phyloP scores from a whole-genome alignment of 2,113 vertebrate species.

The Sisor rabdophorus region DNA sequence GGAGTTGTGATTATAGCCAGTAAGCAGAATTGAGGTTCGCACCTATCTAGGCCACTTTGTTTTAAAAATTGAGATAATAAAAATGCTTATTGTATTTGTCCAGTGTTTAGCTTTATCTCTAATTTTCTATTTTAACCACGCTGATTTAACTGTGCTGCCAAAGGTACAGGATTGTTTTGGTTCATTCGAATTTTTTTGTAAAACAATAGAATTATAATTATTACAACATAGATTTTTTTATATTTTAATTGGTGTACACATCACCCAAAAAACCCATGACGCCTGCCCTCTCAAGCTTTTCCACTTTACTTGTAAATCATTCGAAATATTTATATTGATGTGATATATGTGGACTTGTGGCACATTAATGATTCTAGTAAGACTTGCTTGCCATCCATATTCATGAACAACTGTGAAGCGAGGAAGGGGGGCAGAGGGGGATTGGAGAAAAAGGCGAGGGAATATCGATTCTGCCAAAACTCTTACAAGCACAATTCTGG shows the following conservation, averaged over 20 bases:
- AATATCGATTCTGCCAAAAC: constrained; percentile 59
- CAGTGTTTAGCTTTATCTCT: not conserved
- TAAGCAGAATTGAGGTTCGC: not conserved
- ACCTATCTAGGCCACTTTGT: not conserved
- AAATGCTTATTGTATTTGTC: constrained; percentile 1
- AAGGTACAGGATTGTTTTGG: not conserved
- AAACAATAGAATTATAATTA: not conserved
- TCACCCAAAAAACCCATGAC: constrained; percentile 10
- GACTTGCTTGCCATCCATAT: constrained; percentile 70
- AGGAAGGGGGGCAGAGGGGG: constrained; percentile 52
- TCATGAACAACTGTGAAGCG: constrained; percentile 77
- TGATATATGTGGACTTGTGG: constrained; percentile 72
- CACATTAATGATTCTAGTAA: constrained; percentile 72
- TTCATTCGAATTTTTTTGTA: not conserved
- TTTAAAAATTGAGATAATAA: constrained; percentile 15
- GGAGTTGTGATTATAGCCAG: constrained; percentile 20
- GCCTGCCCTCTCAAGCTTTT: constrained; percentile 42
- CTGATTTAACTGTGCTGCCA: not conserved
- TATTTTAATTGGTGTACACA: constrained; percentile 2
- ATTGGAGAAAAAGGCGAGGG: constrained; percentile 34
- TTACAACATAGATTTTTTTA: not conserved
- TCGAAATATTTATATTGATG: constrained; percentile 68
- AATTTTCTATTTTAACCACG: not conserved
- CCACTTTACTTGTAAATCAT: constrained; percentile 65
- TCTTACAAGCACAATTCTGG: constrained; percentile 60